Conservation (phyloP, 2,113 vertebrate species). For the Serilophus lunatus region DNA sequence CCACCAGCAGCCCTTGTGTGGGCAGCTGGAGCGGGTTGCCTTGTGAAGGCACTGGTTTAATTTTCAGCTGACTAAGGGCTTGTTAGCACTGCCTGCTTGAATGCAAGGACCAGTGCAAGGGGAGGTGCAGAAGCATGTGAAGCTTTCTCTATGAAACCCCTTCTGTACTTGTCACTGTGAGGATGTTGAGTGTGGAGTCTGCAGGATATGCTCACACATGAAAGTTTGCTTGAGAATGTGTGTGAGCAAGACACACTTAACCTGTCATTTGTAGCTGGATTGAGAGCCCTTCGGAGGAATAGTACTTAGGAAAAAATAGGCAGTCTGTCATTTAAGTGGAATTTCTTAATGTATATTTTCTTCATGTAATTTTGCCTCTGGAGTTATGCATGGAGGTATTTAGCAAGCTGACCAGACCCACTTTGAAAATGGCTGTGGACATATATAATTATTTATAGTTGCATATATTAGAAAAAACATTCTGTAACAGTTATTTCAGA, state of each 20-base stretch:
- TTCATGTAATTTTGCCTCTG: background rate
- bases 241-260: background rate
- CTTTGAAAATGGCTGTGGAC: background rate
- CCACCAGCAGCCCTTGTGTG: background rate
- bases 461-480: background rate
- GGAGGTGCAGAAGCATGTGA: background rate
- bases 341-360: background rate
- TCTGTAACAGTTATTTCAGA: background rate
- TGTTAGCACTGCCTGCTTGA: background rate
- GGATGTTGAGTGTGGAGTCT: background rate
- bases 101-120: background rate
- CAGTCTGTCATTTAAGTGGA: background rate
- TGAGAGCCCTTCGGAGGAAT: background rate
- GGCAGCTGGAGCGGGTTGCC: background rate
- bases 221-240: background rate
- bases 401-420: background rate
- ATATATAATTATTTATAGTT: background rate
- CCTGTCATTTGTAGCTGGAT: background rate
- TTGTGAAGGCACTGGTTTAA: background rate
- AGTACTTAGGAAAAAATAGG: background rate
- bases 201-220: accelerated
- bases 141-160: background rate
- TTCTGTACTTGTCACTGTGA: background rate
- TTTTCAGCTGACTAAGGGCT: background rate
- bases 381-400: background rate